These are phyloP conservation scores for Eupithecia tripunctaria DNA, from an alignment of 2,888 invertebrate species.

Conservation along the genomic window DNA sequence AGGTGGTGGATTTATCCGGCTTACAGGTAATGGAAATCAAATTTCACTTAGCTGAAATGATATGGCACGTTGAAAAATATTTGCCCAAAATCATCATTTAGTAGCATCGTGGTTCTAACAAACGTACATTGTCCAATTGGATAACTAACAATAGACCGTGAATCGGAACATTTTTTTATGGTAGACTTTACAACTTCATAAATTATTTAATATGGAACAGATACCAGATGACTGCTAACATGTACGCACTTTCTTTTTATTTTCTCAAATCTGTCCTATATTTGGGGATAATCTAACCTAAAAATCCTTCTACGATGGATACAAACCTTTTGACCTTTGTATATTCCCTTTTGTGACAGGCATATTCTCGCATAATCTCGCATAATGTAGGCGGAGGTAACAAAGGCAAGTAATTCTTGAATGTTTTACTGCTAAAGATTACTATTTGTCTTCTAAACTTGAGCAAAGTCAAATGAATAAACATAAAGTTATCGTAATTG, in stretches of 20 bases:
- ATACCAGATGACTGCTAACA: neutral
- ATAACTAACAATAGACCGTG: neutral
- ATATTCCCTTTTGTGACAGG: conserved; percentile 1
- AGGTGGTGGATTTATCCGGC: conserved; percentile 4
- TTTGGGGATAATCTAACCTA: neutral
- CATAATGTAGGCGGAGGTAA: neutral
- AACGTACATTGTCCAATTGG: neutral
- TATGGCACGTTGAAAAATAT: neutral
- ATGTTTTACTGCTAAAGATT: neutral
- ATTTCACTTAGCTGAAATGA: neutral
- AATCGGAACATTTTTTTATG: too few relatives aligned
- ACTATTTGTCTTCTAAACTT: neutral
- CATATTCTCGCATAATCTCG: neutral
- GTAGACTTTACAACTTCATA: neutral
- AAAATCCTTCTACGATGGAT: neutral
- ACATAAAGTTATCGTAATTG: neutral
- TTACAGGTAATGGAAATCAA: neutral
- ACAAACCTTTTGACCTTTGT: neutral
- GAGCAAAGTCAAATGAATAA: neutral
- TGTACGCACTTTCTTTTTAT: neutral
- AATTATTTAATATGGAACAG: neutral
- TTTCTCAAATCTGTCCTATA: neutral
- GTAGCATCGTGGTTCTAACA: neutral
- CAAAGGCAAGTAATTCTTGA: neutral
- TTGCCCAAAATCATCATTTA: neutral